A percentile compares a stretch with the other conserved stretches of the same genome.
These are phyloP conservation scores for Sclerurus mexicanus DNA, from an alignment of 2,113 vertebrate species.

Conservation along the genomic window DNA sequence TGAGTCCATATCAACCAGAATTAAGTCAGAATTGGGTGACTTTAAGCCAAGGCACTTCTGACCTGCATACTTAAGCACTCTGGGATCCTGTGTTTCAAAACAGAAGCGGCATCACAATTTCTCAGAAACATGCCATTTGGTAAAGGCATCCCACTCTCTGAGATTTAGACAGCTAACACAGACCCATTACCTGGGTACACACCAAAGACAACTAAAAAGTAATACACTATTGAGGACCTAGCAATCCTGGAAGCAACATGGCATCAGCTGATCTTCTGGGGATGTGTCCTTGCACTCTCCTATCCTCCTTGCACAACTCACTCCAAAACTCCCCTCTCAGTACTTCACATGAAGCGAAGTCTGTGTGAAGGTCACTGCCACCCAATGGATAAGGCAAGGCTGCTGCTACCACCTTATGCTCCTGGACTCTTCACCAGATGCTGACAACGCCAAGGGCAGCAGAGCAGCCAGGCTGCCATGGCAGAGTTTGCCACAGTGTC, in stretches of 20 bases:
- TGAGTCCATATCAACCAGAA: not conserved
- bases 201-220: not conserved
- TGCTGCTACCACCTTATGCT: not conserved
- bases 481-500: not conserved
- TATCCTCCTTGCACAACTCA: not conserved
- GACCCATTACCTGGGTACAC: not conserved
- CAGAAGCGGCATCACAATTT: not conserved
- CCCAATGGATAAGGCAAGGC: not conserved
- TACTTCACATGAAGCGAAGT: not conserved
- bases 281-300: not conserved
- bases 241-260: not conserved
- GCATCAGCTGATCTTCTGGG: not conserved
- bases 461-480: not conserved
- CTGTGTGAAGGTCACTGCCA: not conserved
- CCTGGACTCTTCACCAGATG: not conserved
- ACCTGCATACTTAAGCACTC: not conserved
- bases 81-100: not conserved
- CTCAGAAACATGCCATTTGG: not conserved
- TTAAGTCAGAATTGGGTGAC: not conserved
- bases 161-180: not conserved
- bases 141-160: not conserved
- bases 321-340: not conserved
- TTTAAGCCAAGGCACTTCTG: not conserved
- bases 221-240: accelerated
- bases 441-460: not conserved